phyloP scores from a whole-genome alignment of 2,113 vertebrate genomes.

The Corapipo altera region DNA sequence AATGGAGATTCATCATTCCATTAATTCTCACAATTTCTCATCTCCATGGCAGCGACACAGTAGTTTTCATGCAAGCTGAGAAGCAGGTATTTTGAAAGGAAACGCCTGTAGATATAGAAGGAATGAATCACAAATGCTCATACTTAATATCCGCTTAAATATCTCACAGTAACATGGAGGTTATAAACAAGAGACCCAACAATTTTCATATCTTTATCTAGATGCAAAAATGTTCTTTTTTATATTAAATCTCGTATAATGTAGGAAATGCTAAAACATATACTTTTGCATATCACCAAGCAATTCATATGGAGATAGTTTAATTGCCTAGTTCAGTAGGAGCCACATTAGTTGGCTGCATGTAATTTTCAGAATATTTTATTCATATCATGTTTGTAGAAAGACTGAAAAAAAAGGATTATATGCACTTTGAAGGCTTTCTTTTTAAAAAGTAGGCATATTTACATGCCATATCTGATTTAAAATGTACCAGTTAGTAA shows the following conservation, averaged over 20 bases:
- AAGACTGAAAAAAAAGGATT: neutral
- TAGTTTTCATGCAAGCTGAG: constrained; percentile 27
- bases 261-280: constrained; percentile 23
- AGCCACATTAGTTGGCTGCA: neutral
- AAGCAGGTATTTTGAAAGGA: neutral
- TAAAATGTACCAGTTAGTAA: neutral
- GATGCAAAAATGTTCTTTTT: constrained; percentile 27
- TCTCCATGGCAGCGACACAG: constrained; percentile 26
- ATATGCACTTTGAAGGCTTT: neutral
- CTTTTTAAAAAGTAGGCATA: neutral
- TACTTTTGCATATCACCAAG: constrained; percentile 5
- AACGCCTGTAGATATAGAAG: neutral
- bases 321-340: constrained; percentile 23
- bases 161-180: neutral
- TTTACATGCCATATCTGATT: constrained; percentile 2
- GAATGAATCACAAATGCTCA: constrained; percentile 32
- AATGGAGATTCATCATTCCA: constrained; percentile 26
- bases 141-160: constrained; percentile 8
- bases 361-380: constrained; percentile 26
- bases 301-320: constrained; percentile 3
- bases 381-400: constrained; percentile 7
- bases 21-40: constrained; percentile 53
- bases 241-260: neutral
- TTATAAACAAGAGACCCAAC: constrained; percentile 32
- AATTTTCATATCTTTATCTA: constrained; percentile 14